phyloP scores from a whole-genome alignment of 2,113 vertebrate genomes.

The Bubo scandiacus region DNA sequence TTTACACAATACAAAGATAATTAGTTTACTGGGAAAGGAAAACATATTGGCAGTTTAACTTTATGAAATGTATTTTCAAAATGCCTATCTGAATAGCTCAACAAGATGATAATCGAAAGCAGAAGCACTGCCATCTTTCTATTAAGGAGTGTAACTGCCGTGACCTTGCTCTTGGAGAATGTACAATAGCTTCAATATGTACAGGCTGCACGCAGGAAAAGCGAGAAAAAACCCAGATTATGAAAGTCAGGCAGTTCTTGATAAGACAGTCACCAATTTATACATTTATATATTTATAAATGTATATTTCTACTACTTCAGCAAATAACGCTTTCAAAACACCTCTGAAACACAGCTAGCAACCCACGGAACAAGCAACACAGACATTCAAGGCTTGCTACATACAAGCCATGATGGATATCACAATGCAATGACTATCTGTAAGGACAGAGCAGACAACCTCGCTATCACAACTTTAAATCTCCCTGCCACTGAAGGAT shows the following conservation, averaged over 20 bases:
- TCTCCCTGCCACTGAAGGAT: not conserved
- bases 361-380: accelerated
- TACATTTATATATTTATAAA: too few relatives aligned
- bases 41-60: not conserved
- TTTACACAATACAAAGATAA: not conserved
- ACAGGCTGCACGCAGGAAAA: not conserved
- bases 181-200: not conserved
- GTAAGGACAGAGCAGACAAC: not conserved
- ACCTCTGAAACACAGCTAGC: not conserved
- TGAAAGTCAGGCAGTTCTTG: not conserved
- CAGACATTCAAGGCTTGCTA: not conserved
- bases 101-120: not conserved
- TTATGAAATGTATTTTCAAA: not conserved
- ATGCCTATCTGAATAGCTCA: conserved; percentile 2
- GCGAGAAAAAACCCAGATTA: not conserved
- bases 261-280: not conserved
- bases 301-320: not conserved
- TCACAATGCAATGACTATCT: not conserved
- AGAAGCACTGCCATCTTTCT: conserved; percentile 5
- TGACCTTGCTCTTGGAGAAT: not conserved
- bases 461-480: not conserved
- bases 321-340: not conserved
- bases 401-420: not conserved
- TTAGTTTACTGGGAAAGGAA: not conserved
- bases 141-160: not conserved